These are phyloP conservation scores for Gobiocypris rarus DNA, from an alignment of 2,113 vertebrate genomes.

Conservation along the genomic window DNA sequence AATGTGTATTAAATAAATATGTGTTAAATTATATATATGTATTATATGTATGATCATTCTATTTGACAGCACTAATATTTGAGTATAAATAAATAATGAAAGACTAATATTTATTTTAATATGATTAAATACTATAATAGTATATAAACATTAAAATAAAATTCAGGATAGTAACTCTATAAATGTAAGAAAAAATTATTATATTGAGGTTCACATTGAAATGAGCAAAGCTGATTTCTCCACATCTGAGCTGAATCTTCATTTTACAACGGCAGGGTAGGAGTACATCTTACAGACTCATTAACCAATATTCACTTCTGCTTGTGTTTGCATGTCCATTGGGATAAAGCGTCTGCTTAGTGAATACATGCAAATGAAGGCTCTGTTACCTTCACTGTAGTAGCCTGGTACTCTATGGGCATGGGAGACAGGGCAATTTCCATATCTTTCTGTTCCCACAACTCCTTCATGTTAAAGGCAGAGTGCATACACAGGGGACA, in stretches of 20 bases:
- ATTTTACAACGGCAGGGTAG: not conserved
- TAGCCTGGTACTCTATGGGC: slow-evolving; percentile 88
- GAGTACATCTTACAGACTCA: not conserved
- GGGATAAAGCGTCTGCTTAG: not conserved
- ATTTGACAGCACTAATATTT: too few relatives aligned
- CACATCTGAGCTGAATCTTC: not conserved
- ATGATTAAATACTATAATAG: too few relatives aligned
- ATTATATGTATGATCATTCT: too few relatives aligned
- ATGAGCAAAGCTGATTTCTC: not conserved
- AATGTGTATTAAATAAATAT: too few relatives aligned
- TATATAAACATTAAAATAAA: not conserved
- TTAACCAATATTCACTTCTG: not conserved
- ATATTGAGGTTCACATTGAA: not conserved
- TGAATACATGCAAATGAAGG: not conserved
- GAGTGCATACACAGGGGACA: slow-evolving; percentile 96
- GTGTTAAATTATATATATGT: too few relatives aligned
- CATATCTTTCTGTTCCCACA: slow-evolving; percentile 86
- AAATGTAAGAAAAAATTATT: not conserved
- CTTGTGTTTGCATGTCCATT: not conserved
- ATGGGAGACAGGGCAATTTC: slow-evolving; percentile 89
- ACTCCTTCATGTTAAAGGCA: slow-evolving; percentile 82
- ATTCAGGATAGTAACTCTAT: not conserved
- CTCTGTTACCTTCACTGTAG: slow-evolving; percentile 82
- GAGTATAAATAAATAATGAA: too few relatives aligned
- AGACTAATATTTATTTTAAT: too few relatives aligned